Base-by-base conservation (phyloP, 2,797 vertebrate species). In the Lagodon rhomboides region DNA sequence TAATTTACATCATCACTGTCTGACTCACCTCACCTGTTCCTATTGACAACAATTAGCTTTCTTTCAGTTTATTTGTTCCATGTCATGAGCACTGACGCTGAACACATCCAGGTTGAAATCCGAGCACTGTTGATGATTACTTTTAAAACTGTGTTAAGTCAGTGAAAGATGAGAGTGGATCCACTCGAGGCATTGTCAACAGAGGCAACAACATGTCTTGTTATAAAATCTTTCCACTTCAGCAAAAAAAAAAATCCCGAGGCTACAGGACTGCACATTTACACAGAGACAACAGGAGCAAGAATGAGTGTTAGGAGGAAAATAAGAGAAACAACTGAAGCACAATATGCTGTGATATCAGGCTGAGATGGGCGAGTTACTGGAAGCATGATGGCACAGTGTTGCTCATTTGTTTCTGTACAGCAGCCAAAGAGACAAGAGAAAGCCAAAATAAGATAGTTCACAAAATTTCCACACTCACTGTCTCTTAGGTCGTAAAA, bases 31-130 rank as follows among this genome's bases (percentile, higher is more conserved):
- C 30, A 64, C 41, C 49, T 69, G 55, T 62, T 58, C 54, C 25
- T 25, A 68, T 76, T 73, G 74, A 72, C 68, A 65, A 64, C 22
- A 49, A 81, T 62, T 61, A 74, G 73, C 67, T 73, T 54, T 66
- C 64, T 69, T 53, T 60, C 64, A 47, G 15, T 44, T 53, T 54
- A 25, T 84, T 82, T 74, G 60, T 79, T 79, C 38, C 25, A 71
- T 67, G 59, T 77, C 72, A 79, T 17, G 27, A 23, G 73, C 65
- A 55, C 67, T 53, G 64, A 82, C 43, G 55, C 23, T 6, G 54
- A 46, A 63, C 27, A 68, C 20, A 55, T 65, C 47, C 46, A 38
- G 44, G 34, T 20, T 67, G 10, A 77, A 67, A 79, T 50, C 12
- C 59, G 11, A 70, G 56, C 30, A 59, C 18, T 43, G 47, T 25